phyloP scores from a whole-genome alignment of 2,888 invertebrate species.

The Coenonympha glycerion region DNA sequence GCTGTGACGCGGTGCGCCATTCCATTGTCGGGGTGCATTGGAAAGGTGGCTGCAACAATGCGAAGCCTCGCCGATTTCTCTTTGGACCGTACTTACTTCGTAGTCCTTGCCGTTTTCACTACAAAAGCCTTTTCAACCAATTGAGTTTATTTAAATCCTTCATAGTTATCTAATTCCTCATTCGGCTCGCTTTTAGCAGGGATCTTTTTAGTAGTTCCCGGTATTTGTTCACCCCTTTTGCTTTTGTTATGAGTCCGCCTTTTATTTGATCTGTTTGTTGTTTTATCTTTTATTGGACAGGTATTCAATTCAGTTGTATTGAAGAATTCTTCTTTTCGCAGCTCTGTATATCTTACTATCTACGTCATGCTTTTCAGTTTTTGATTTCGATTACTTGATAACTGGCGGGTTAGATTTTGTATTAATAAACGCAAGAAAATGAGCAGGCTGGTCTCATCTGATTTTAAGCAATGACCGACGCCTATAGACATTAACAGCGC shows the following conservation, averaged over 20 bases:
- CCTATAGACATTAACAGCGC: no score
- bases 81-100: constrained; percentile 17
- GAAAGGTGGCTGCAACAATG: constrained; percentile 24
- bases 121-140: constrained; percentile 26
- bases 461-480: no score
- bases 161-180: background rate
- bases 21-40: constrained; percentile 14
- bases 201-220: background rate
- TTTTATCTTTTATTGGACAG: background rate
- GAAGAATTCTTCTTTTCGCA: no score
- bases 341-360: no score
- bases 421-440: no score
- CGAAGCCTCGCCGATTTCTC: constrained; percentile 22
- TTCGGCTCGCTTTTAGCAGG: background rate
- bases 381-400: no score
- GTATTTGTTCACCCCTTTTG: background rate
- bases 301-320: no score
- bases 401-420: no score
- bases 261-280: background rate
- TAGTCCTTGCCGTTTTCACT: constrained; percentile 3
- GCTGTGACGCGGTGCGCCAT: constrained; percentile 5
- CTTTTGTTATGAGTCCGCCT: background rate
- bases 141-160: constrained; percentile 24
- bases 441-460: no score
- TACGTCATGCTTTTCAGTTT: no score